These are phyloP conservation scores for Adineta ricciae DNA, from an alignment of 2,888 invertebrate species.

Conservation along the genomic window DNA sequence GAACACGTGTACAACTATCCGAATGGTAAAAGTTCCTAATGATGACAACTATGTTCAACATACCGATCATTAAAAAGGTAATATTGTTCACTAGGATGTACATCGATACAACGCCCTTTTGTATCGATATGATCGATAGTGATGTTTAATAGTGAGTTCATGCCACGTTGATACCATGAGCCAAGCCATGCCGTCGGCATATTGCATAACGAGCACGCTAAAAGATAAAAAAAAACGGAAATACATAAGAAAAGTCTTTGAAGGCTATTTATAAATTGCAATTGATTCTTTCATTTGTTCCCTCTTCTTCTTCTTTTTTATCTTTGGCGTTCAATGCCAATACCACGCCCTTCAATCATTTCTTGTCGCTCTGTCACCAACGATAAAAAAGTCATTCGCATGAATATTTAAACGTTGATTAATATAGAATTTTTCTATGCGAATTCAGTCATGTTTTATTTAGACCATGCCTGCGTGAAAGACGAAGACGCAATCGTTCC, in stretches of 20 bases:
- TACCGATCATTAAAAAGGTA: background rate
- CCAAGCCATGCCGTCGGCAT: background rate
- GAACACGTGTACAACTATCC: background rate
- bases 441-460: background rate
- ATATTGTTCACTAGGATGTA: conserved; percentile 1
- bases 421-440: background rate
- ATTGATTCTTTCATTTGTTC: background rate
- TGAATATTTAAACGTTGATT: conserved; percentile 9
- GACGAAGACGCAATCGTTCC: background rate
- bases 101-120: conserved; percentile 2
- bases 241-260: background rate
- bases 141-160: conserved; percentile 7
- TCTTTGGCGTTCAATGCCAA: background rate
- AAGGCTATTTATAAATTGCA: background rate
- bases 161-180: conserved; percentile 11
- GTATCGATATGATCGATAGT: background rate
- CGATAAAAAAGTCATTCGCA: background rate
- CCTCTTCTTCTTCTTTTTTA: background rate
- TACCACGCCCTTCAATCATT: background rate
- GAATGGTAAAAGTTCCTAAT: background rate
- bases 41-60: background rate
- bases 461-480: background rate
- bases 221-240: background rate
- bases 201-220: conserved; percentile 6
- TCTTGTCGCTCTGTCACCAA: background rate